Evolutionary conservation across 2,888 invertebrate genomes (phyloP), one percentile per base, ranked within the genome.

Genomic region (Andrena fulva): DNA sequence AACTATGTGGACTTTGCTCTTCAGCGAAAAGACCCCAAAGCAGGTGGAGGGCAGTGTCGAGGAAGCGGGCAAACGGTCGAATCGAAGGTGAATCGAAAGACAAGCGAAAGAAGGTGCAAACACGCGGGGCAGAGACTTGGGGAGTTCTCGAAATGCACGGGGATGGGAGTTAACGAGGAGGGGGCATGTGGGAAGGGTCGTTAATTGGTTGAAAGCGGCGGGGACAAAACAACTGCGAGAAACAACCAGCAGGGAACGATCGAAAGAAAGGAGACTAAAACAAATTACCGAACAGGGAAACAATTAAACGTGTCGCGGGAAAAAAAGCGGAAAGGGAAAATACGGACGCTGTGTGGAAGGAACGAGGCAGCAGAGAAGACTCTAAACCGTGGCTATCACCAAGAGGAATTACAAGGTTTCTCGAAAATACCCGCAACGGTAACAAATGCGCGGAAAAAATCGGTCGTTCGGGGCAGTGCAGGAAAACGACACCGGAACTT

Each of bases 361-460:
- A n/a, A 20, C 31, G 62, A 62, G n/a, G 12, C 12, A 10, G 2
- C 2, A 16, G 66, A 29, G 20, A 20, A 52, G 29, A 33, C 52
- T 54, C 52, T 35, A 64, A 52, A 35, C n/a, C 35, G 48, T 4
- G 31, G 12, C 29, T 31, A 35, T 33, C 27, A 8, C 16, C 2
- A 12, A 20, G 35, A 35, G 33, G 20, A 42, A 52, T 56, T 48
- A 12, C 60, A 48, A 31, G 20, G 42, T 27, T 69, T 20, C 24
- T 54, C 16, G 12, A 16, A 24, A 24, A 56, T 16, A 35, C 33
- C 66, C 48, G 54, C 20, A 42, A n/a, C 54, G 68, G 54, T 79
- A 67, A 80, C 80, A 79, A 80, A 80, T 29, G 71, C 62, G 66
- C 56, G 20, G 24, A 67, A 68, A 56, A 80, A 80, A 77, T 69